Evolutionary conservation across 2,113 vertebrate species (phyloP), one percentile per base, ranked within the genome.

Genomic region (Lamprologus callipterus): DNA sequence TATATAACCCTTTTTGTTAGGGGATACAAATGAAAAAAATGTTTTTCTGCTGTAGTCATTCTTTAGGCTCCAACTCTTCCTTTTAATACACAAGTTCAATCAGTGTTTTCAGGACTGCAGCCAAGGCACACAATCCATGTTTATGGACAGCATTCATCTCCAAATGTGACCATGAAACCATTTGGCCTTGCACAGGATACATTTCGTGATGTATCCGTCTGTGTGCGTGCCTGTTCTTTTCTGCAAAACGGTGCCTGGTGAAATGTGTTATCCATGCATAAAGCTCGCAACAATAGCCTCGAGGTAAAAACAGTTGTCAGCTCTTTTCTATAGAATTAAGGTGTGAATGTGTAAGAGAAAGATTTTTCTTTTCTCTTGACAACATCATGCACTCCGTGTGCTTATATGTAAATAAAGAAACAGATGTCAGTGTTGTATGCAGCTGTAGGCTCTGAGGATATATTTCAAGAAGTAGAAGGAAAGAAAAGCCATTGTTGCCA

Each of bases 111-210:
- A 87, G 55, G 54, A 79, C 40, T 40, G 65, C 87, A 84, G 88
- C 81, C 81, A 85, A 81, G 28, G 37, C 70, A 83, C 80, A 89
- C 85, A 93, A 88, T 85, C 53, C 80, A 81, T 92, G 84, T 91
- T 91, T 92, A 88, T 83, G 47, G 68, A 40, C 37, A 57, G 47
- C 35, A 65, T 23, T 85, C 73, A 87, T 82, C 89, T 86, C 83
- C 63, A 63, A 57, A 84, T 63, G 86, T 68, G 85, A 91, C 57
- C 57, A n/a, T 90, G 75, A 58, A 92, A 81, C 49, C 70, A 37
- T 84, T 89, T 85, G 81, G 85, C 91, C 80, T 87, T 89, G 82
- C 21, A 28, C 68, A 63, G 83, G 35, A 80, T 54, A 58, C 83
- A 57, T 53, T 68, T 78, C 17, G 68, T 83, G 80, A 78, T 6